phyloP scores from a whole-genome alignment of 23 tunicate genomes.

The Corella eumyota region DNA sequence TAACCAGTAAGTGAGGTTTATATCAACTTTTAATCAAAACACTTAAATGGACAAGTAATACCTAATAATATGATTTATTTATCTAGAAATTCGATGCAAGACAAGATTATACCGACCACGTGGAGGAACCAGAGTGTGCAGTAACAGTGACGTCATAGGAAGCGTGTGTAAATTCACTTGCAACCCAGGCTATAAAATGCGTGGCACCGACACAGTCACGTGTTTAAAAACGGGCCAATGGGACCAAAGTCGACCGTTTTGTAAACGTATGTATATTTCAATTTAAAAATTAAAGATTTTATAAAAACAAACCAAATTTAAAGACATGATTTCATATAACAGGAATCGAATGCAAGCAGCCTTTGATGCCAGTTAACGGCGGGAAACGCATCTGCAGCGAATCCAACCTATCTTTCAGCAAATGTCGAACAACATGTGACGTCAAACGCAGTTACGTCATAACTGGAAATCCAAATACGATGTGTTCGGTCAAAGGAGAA shows the following conservation, averaged over 20 bases:
- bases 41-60: too few relatives aligned
- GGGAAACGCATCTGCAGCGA: constrained; percentile 1
- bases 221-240: constrained; percentile 12
- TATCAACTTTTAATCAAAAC: not conserved
- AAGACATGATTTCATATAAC: not conserved
- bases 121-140: constrained; percentile 19
- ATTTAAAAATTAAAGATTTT: not conserved
- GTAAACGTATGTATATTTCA: constrained; percentile 3
- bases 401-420: constrained; percentile 14
- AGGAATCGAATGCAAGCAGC: constrained; percentile 13
- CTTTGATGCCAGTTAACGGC: not conserved
- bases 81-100: constrained; percentile 16
- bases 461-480: not conserved
- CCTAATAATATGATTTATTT: not conserved
- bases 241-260: not conserved
- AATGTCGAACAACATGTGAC: constrained; percentile 9
- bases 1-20: constrained; percentile 4
- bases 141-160: constrained; percentile 13
- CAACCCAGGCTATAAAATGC: constrained; percentile 15
- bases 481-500: not conserved
- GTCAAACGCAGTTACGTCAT: constrained; percentile 2
- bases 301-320: not conserved
- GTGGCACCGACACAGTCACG: constrained; percentile 6
- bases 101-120: constrained; percentile 11
- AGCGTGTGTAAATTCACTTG: constrained; percentile 42